These are phyloP conservation scores for Coregonus suidteri DNA, from an alignment of 2,797 vertebrate genomes.

Conservation along the genomic window DNA sequence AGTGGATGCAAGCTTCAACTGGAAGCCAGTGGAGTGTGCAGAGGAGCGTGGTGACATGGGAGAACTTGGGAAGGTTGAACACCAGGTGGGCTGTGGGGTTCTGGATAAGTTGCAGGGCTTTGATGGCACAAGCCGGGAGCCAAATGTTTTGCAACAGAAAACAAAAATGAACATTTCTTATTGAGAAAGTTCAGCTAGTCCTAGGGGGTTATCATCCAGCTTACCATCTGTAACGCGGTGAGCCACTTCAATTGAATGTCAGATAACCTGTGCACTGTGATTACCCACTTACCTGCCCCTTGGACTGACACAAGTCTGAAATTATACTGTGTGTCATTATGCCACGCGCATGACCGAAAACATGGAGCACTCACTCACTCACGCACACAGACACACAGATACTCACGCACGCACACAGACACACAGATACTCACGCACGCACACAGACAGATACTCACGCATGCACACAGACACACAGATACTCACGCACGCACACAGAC, in stretches of 20 bases:
- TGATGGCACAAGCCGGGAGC: no score
- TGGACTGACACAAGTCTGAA: not conserved
- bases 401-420: no score
- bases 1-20: no score
- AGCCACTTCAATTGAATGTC: not conserved
- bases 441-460: not conserved
- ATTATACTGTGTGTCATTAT: not conserved
- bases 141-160: not conserved
- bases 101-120: no score
- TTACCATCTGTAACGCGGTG: slow-evolving; percentile 7
- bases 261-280: not conserved
- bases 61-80: no score
- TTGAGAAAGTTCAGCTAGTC: not conserved
- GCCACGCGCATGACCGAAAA: no score
- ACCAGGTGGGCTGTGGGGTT: no score
- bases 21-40: no score
- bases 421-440: not conserved
- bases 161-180: not conserved
- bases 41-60: no score
- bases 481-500: not conserved
- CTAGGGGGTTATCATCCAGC: slow-evolving; percentile 33
- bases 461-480: not conserved
- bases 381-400: not conserved
- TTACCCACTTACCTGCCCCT: not conserved
- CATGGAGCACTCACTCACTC: not conserved